These are phyloP conservation scores for Enteromius viviparus DNA, from an alignment of 2,797 vertebrate genomes.

Conservation along the genomic window DNA sequence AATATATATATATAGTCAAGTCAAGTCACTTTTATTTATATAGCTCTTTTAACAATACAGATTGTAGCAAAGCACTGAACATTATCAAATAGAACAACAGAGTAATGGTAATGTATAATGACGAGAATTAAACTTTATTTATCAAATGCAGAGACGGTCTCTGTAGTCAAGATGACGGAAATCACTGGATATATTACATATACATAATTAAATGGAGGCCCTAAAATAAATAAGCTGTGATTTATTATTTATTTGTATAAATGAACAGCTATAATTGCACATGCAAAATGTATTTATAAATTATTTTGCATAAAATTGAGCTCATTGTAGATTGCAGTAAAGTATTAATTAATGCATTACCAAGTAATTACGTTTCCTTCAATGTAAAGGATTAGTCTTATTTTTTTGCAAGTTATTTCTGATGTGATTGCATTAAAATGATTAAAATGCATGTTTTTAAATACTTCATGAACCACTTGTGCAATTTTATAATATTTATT, in stretches of 20 bases:
- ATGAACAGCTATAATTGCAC: neutral
- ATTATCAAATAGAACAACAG: too few relatives aligned
- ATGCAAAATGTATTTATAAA: neutral
- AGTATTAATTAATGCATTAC: neutral
- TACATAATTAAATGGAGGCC: neutral
- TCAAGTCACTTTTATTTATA: too few relatives aligned
- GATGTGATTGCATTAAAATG: neutral
- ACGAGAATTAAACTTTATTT: too few relatives aligned
- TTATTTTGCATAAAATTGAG: neutral
- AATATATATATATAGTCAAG: too few relatives aligned
- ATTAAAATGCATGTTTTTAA: neutral
- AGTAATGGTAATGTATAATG: too few relatives aligned
- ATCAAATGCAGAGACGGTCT: too few relatives aligned
- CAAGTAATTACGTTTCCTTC: neutral
- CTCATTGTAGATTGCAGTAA: neutral
- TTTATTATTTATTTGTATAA: neutral
- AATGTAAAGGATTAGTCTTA: too few relatives aligned
- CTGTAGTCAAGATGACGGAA: too few relatives aligned
- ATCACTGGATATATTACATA: too few relatives aligned
- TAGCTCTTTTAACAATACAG: too few relatives aligned
- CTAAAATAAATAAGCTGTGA: neutral
- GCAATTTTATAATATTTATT: neutral
- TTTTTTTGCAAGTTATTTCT: neutral
- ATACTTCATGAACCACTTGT: neutral
- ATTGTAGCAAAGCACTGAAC: too few relatives aligned